Evolutionary conservation across 2,113 vertebrate species (phyloP), one percentile per base, ranked within the genome.

Genomic region (Varanus salvator): DNA sequence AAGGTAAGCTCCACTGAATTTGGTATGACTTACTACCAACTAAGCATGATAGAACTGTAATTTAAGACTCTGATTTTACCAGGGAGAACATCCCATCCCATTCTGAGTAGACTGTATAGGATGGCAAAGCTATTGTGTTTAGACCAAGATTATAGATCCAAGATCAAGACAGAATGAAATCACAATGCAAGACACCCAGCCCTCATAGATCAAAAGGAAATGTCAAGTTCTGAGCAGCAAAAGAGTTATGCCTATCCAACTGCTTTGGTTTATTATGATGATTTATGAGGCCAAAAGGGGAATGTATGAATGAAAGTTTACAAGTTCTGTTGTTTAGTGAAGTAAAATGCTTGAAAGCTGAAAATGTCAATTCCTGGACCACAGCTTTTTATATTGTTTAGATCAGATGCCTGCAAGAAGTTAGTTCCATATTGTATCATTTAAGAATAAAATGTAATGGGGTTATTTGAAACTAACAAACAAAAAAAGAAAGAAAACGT

Each of bases 391-490:
- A 87, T 94, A 69, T 84, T 95, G 88, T 94, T 96, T 92, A 95
- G 94, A 91, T 75, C 89, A 90, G 74, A 93, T 90, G 92, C 93
- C 87, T 95, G 88, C 86, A 89, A 83, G 87, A 89, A 88, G 86
- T 66, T 84, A 78, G 38, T 80, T 88, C 86, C 92, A 96, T 96
- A 92, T 92, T 96, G 91, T 89, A 89, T 90, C 91, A 94, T 86
- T 97, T 96, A 96, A 91, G 54, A 94, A 84, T 92, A 92, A 90
- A 89, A 93, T 90, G 71, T 87, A 95, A 93, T 86, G 84, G 78
- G 31, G 71, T 88, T 95, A 92, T 94, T 92, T 92, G 96, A 93
- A 93, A 89, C 80, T 93, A 95, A 75, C 76, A 81, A 74, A 94
- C 89, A 91, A 95, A 93, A 44, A 94, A 92, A 88, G 93, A 82